Percentiles rank a stretch among this genome's conserved stretches.
These are phyloP conservation scores for Caloenas nicobarica DNA, from an alignment of 2,113 vertebrate species.

Conservation along the genomic window DNA sequence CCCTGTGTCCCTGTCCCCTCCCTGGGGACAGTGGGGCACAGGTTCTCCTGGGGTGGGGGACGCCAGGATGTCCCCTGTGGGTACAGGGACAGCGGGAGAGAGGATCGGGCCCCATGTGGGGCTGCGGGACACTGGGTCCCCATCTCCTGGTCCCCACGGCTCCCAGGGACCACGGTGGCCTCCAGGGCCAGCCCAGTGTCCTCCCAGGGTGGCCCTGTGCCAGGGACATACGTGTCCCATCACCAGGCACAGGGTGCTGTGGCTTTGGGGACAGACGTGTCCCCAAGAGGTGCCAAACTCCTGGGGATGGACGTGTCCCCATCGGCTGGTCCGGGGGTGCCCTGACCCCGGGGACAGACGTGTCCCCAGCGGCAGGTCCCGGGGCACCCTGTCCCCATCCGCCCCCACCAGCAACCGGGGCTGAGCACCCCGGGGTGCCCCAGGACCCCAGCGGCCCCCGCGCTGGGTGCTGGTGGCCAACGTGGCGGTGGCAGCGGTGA, in stretches of 20 bases:
- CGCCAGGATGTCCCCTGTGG: background rate
- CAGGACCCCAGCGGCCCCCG: background rate
- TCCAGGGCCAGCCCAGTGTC: background rate
- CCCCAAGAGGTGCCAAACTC: background rate
- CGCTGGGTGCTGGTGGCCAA: background rate
- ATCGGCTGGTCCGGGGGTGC: background rate
- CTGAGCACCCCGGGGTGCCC: background rate
- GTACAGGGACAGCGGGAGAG: background rate
- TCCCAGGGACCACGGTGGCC: background rate
- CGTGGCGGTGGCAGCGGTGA: background rate
- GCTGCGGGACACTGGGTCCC: background rate
- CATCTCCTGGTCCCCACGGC: background rate
- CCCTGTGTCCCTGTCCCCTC: background rate
- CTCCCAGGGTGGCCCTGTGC: background rate
- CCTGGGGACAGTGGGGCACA: background rate
- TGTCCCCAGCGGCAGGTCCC: background rate
- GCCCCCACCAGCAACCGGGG: background rate
- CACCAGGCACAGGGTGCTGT: background rate
- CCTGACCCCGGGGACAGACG: background rate
- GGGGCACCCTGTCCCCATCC: background rate
- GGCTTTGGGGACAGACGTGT: background rate
- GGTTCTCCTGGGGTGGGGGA: background rate
- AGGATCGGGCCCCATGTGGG: accelerated
- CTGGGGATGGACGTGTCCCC: background rate
- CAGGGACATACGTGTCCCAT: background rate